Base-by-base conservation (phyloP, 2,113 vertebrate species). In the Microtus montanus region DNA sequence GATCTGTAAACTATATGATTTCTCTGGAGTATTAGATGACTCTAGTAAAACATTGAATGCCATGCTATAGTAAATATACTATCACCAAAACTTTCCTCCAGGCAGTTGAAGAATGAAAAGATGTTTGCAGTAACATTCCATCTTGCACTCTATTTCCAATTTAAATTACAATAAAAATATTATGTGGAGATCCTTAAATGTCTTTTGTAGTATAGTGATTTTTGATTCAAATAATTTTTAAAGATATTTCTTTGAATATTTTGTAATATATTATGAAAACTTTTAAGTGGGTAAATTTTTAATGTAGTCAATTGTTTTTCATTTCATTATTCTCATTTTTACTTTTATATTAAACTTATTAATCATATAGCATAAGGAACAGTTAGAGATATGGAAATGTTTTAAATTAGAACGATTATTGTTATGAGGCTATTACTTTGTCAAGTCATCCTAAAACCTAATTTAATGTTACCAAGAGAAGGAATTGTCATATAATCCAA, bases 1-100 rank as follows among this genome's bases (percentile, higher is more conserved):
- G 64, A 87, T n/a, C 52, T 88, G 97, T 97, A 98, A 97, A 97
- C 85, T 96, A 96, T 82, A 93, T 89, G 80, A 97, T 97, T 96
- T 95, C 95, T 96, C 83, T 96, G 44, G 94, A 95, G 93, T 95
- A 95, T 74, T 74, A 96, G 95, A 92, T 95, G 92, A 95, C 90
- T 95, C 87, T 78, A 22, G 63, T 96, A 85, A 97, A 96, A 97
- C 96, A 97, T 77, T 86, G 86, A 75, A 94, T 96, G 93, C 52
- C 33, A 26, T 82, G 77, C 49, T 52, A 47, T 92, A 71, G 82
- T 96, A 96, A 96, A 95, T 94, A 89, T 33, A 63, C 38, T 58
- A 82, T 26, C 13, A 73, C 49, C 93, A 71, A 75, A 90, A 78
- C 30, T 89, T 90, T 44, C 66, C 58, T 92, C 44, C 2, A 95